Base-by-base conservation (phyloP, 2,113 vertebrate genomes). In the Condylura cristata region DNA sequence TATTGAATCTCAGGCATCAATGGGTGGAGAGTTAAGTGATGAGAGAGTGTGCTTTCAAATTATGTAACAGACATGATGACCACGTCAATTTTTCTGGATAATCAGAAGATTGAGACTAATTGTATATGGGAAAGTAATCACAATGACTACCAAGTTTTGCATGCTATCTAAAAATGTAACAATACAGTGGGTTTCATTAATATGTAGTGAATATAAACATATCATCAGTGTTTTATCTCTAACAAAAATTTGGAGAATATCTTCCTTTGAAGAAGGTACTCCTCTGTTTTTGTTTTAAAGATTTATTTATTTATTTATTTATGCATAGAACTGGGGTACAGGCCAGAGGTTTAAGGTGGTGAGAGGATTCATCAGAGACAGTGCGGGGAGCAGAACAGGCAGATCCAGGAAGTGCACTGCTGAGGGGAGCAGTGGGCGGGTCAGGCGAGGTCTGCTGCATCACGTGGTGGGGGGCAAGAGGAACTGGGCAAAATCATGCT, bases 161-260 rank as follows among this genome's bases (percentile, higher is more conserved):
- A 74, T 46, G 48, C 56, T 48, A 82, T 2, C 10, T 34, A 65
- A 41, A 51, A 63, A n/a, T 65, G 10, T 81, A 5, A 30, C 22
- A 34, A 60, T 11, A 80, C 0, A 12, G 3, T 75, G 72, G 41
- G 5, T 78, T 11, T 76, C 53, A 71, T 20, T 74, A 72, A 2
- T 78, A 65, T 32, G 92, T 85, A 86, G 76, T 74, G 74, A 90
- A 48, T 94, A 30, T 28, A 32, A 95, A 93, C 75, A 78, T 41
- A 79, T 4, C n/a, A 14, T 24, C 56, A 65, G 56, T 90, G n/a
- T 63, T 74, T 93, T 51, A 39, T 2, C 4, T 83, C 6, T 4
- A 88, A 5, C 8, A 74, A 72, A 87, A 53, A 46, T 60, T 32
- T 48, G 24, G 82, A 76, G 26, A 68, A 37, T 39, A 6, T 56